phyloP scores from a whole-genome alignment of 1,140 invertebrate genomes.

The Metopolophium dirhodum region DNA sequence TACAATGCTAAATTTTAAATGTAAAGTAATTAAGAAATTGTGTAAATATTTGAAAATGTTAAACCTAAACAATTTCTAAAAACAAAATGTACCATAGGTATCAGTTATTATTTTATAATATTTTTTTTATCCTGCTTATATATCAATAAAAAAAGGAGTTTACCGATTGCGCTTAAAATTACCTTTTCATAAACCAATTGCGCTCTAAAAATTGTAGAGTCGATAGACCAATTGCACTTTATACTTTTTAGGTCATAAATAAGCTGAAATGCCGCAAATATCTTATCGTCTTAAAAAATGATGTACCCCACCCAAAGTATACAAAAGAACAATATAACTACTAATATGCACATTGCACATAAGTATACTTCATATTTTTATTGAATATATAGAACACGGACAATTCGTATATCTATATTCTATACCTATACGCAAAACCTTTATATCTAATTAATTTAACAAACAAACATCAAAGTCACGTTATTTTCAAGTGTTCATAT shows the following conservation, averaged over 20 bases:
- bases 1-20: neutral
- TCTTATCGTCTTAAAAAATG: neutral
- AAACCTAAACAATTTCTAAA: neutral
- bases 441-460: neutral
- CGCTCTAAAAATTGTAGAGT: no score
- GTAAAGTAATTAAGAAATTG: neutral
- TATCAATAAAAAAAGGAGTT: neutral
- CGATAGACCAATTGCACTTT: no score
- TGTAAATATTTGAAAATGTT: neutral
- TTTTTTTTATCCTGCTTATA: neutral
- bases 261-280: neutral
- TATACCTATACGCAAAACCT: neutral
- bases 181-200: no score
- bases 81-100: neutral
- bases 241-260: no score
- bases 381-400: neutral
- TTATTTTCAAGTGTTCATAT: neutral
- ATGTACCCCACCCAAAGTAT: neutral
- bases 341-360: neutral
- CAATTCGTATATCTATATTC: neutral
- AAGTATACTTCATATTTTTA: neutral
- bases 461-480: neutral
- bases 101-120: neutral
- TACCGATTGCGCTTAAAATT: no score
- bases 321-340: slow-evolving; percentile 7